Evolutionary conservation across 1,140 invertebrate species (phyloP).

Genomic region (Hyphantria cunea): DNA sequence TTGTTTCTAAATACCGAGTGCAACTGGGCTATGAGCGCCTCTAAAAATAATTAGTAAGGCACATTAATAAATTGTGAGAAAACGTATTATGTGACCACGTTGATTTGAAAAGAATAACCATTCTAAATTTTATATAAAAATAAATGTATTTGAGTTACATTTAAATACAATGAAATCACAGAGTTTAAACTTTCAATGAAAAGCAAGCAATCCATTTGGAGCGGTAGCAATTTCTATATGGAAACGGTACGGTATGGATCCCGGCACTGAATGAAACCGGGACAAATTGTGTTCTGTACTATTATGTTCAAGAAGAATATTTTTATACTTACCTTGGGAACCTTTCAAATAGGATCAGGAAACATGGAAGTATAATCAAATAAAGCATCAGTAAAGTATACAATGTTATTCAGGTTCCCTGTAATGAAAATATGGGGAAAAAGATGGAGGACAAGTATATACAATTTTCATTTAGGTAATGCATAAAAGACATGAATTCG

Average conservation of each 20-base stretch:
- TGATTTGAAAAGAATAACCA: too few relatives aligned
- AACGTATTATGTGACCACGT: too few relatives aligned
- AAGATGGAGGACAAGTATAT: too few relatives aligned
- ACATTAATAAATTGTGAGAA: too few relatives aligned
- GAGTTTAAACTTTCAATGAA: conserved; percentile 20
- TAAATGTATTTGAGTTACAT: background rate
- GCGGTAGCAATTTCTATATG: conserved; percentile 28
- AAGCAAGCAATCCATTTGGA: conserved; percentile 26
- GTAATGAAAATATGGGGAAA: too few relatives aligned
- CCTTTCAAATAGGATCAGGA: background rate
- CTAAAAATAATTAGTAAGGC: too few relatives aligned
- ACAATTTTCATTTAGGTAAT: too few relatives aligned
- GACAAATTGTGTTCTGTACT: conserved; percentile 15
- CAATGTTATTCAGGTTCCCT: too few relatives aligned
- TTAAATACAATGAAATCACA: conserved; percentile 16
- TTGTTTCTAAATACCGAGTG: too few relatives aligned
- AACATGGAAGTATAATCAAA: background rate
- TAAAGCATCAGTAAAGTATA: background rate
- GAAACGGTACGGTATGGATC: conserved; percentile 14
- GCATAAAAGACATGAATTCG: too few relatives aligned
- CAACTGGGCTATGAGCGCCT: too few relatives aligned
- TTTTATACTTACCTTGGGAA: background rate
- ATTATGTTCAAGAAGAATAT: conserved; percentile 11
- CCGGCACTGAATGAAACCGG: background rate
- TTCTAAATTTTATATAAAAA: too few relatives aligned